Percentiles rank a stretch among this genome's conserved stretches.
phyloP scores from a whole-genome alignment of 2,888 invertebrate genomes.

The Anagyrus pseudococci region DNA sequence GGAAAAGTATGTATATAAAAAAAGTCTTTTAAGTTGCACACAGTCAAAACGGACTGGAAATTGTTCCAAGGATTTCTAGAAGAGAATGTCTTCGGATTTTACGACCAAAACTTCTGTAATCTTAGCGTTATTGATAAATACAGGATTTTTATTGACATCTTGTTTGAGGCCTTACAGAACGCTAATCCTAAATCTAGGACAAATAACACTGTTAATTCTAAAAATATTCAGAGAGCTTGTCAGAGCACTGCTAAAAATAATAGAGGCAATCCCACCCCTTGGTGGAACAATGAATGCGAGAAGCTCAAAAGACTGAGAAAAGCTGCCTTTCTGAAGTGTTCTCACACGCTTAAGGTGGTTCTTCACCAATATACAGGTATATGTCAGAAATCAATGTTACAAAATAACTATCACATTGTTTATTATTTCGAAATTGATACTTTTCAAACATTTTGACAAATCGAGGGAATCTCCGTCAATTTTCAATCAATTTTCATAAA shows the following conservation, averaged over 20 bases:
- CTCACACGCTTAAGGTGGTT: neutral
- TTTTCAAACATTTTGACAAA: too few species aligned
- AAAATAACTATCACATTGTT: too few species aligned
- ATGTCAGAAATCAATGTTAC: too few species aligned
- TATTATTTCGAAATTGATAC: too few species aligned
- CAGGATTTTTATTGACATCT: neutral
- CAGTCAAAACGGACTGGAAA: neutral
- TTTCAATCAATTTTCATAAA: too few species aligned
- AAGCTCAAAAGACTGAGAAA: neutral
- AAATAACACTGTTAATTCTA: neutral
- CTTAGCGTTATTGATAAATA: neutral
- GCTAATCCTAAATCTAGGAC: neutral
- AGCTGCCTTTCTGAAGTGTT: neutral
- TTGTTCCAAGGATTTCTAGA: neutral
- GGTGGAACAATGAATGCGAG: constrained; percentile 2
- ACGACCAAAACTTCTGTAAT: neutral
- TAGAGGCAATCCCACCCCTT: neutral
- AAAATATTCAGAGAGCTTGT: neutral
- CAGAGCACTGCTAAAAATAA: neutral
- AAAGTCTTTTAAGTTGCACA: too few species aligned
- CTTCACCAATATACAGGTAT: too few species aligned
- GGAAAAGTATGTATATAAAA: too few species aligned
- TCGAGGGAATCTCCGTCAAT: too few species aligned
- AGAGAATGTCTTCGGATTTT: neutral
- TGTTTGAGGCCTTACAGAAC: neutral